These are phyloP conservation scores for Molanna angustata DNA, from an alignment of 2,888 invertebrate genomes.

Conservation along the genomic window DNA sequence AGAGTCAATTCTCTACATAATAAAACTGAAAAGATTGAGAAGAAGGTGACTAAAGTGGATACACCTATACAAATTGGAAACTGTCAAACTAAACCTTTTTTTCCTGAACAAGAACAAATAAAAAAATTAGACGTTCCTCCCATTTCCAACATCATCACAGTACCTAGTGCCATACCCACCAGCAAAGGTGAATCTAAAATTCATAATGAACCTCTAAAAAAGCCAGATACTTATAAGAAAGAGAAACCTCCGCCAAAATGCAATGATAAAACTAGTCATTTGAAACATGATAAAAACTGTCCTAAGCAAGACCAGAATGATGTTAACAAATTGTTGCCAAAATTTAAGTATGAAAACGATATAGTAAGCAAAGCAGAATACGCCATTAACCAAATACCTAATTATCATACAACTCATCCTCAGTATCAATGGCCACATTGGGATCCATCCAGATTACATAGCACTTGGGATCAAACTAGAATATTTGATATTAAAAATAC, in stretches of 20 bases:
- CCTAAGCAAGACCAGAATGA: conserved; percentile 51
- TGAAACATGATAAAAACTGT: conserved; percentile 51
- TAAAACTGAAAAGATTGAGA: conserved; percentile 50
- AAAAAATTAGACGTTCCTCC: conserved; percentile 39
- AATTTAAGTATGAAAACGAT: conserved; percentile 55
- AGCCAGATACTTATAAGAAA: conserved; percentile 55
- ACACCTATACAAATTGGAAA: conserved; percentile 36
- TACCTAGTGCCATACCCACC: conserved; percentile 38
- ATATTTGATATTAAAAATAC: conserved; percentile 51
- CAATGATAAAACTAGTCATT: conserved; percentile 44
- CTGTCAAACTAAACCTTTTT: conserved; percentile 51
- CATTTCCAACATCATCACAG: conserved; percentile 52
- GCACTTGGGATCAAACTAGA: conserved; percentile 55
- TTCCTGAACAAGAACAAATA: conserved; percentile 44
- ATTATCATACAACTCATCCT: conserved; percentile 61
- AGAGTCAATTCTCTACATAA: conserved; percentile 53
- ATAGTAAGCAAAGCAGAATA: conserved; percentile 60
- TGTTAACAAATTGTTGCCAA: conserved; percentile 54
- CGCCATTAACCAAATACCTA: conserved; percentile 63
- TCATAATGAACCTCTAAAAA: conserved; percentile 46
- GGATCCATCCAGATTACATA: conserved; percentile 52
- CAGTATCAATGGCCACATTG: conserved; percentile 66
- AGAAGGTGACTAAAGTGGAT: conserved; percentile 37
- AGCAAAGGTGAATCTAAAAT: conserved; percentile 46
- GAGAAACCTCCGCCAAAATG: conserved; percentile 48